Evolutionary conservation across 2,888 invertebrate genomes (phyloP).

Genomic region (Ophion ellenae): DNA sequence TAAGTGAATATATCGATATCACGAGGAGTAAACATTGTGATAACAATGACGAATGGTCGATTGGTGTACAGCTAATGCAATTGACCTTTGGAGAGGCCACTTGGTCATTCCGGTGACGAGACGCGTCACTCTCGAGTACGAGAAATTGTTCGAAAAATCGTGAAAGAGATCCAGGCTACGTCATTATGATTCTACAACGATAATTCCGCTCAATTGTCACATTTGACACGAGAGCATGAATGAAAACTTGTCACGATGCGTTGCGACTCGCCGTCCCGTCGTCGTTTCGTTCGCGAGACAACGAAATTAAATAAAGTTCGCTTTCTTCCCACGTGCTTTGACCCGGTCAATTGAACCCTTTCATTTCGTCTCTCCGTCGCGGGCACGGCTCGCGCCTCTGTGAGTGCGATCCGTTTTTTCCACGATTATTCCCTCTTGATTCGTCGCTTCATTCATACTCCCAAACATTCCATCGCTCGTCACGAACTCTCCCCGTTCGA

Average conservation of each 20-base stretch:
- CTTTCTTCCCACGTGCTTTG: constrained; percentile 75
- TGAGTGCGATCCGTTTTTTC: constrained; percentile 33
- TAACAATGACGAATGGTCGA: not conserved
- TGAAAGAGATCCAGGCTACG: not conserved
- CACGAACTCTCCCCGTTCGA: constrained; percentile 12
- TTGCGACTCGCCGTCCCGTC: constrained; percentile 28
- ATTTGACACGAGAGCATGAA: constrained; percentile 68
- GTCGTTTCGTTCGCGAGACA: constrained; percentile 55
- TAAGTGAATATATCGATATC: not conserved
- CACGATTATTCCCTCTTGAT: constrained; percentile 45
- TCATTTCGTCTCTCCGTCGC: constrained; percentile 60
- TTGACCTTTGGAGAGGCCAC: not conserved
- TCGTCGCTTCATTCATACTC: constrained; percentile 51
- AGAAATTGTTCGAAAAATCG: not conserved
- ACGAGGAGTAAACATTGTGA: not conserved
- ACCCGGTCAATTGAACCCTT: constrained; percentile 78
- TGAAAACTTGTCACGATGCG: constrained; percentile 55
- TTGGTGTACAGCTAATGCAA: not conserved
- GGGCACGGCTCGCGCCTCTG: not conserved
- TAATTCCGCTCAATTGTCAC: constrained; percentile 71
- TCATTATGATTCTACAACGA: constrained; percentile 38
- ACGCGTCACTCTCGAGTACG: not conserved
- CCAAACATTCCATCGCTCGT: constrained; percentile 29
- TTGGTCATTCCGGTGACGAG: not conserved
- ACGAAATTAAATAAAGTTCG: constrained; percentile 71